Percentiles rank a stretch among this genome's conserved stretches.
Evolutionary conservation across 2,888 invertebrate genomes (phyloP).

Genomic region (Phalangium opilio): DNA sequence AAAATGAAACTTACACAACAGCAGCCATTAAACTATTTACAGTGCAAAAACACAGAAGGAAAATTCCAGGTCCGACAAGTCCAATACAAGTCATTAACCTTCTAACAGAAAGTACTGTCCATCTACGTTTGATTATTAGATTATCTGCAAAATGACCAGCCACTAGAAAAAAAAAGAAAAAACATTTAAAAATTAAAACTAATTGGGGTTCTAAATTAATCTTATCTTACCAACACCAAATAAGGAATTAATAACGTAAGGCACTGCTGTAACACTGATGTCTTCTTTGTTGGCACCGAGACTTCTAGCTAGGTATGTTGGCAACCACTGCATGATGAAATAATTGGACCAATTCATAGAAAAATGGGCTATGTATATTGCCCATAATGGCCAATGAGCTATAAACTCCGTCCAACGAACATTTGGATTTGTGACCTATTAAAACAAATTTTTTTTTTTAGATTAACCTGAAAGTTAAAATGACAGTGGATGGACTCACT

Average conservation of each 20-base stretch:
- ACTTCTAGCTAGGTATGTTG: constrained; percentile 49
- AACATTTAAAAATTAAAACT: not conserved
- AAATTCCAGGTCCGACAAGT: constrained; percentile 52
- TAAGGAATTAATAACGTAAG: constrained; percentile 54
- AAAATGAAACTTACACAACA: constrained; percentile 39
- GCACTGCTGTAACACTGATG: constrained; percentile 54
- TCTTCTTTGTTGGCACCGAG: constrained; percentile 49
- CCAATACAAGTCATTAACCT: constrained; percentile 55
- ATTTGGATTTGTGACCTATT: constrained; percentile 39
- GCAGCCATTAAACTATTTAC: constrained; percentile 51
- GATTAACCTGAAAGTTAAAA: no score
- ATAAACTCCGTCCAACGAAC: constrained; percentile 50
- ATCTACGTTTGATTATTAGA: constrained; percentile 40
- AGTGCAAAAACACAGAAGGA: constrained; percentile 51
- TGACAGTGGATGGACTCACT: constrained; percentile 26
- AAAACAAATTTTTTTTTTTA: constrained; percentile 5
- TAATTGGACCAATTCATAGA: constrained; percentile 67
- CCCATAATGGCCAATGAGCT: constrained; percentile 51
- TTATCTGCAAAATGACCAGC: constrained; percentile 57
- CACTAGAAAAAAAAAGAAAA: constrained; percentile 30
- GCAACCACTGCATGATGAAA: constrained; percentile 63
- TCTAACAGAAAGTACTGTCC: constrained; percentile 51
- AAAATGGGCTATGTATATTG: constrained; percentile 57
- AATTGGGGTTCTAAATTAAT: no score
- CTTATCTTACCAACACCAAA: constrained; percentile 46